A percentile compares a stretch with the other conserved stretches of the same genome.
phyloP scores from a whole-genome alignment of 2,797 vertebrate genomes.

The Notoglanidium macrostoma region DNA sequence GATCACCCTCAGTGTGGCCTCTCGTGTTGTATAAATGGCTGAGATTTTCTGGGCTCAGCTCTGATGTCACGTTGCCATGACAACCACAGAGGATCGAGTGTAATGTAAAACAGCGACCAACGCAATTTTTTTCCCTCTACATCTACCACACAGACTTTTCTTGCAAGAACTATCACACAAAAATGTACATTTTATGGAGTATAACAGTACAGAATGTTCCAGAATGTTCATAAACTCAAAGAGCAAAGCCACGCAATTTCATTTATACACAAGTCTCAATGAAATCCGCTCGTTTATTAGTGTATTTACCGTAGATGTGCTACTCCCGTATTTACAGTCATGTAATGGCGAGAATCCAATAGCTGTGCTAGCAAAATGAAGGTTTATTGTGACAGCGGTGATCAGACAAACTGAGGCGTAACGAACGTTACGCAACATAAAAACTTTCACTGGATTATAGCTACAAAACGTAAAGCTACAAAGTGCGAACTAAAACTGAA shows the following conservation, averaged over 20 bases:
- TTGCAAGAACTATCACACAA: background rate
- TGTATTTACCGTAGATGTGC: background rate
- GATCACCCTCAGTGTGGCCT: conserved; percentile 32
- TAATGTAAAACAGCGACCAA: conserved; percentile 29
- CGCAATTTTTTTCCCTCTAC: background rate
- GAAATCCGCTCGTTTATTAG: background rate
- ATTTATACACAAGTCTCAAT: background rate
- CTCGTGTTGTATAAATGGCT: conserved; percentile 29
- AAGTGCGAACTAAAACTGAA: background rate
- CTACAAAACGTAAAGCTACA: background rate
- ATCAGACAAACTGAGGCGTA: too few relatives aligned
- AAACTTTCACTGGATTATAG: too few relatives aligned
- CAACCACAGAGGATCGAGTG: conserved; percentile 21
- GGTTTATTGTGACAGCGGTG: too few relatives aligned
- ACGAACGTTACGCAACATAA: too few relatives aligned
- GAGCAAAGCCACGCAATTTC: background rate
- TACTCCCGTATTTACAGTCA: background rate
- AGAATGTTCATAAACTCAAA: background rate
- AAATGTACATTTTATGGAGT: background rate
- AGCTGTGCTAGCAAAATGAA: background rate
- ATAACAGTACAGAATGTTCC: background rate
- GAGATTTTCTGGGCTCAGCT: conserved; percentile 16
- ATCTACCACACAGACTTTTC: background rate
- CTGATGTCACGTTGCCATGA: conserved; percentile 34
- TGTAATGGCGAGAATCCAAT: background rate